These are phyloP conservation scores for Callosobruchus maculatus DNA, from an alignment of 2,888 invertebrate species.

Conservation along the genomic window DNA sequence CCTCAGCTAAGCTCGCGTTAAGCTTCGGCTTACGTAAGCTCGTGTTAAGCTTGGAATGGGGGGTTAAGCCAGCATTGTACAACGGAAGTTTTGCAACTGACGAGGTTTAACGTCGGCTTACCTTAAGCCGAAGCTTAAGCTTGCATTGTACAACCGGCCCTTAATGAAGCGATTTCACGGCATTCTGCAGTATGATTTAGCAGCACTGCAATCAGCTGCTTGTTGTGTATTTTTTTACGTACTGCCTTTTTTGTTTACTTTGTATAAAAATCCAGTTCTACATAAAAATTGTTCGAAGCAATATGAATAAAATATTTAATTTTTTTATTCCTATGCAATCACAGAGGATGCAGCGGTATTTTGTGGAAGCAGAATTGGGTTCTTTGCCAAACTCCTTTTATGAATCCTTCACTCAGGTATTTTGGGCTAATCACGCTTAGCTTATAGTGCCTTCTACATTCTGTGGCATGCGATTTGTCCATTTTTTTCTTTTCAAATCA, in stretches of 20 bases:
- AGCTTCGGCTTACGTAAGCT: no score
- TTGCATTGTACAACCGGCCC: no score
- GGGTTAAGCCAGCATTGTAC: no score
- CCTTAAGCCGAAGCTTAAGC: no score
- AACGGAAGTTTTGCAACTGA: no score
- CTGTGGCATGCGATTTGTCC: constrained; percentile 5
- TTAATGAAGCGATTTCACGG: background rate
- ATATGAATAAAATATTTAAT: background rate
- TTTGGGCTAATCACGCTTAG: constrained; percentile 18
- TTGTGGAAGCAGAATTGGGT: constrained; percentile 78
- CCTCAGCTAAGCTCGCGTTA: no score
- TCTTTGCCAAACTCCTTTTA: constrained; percentile 55
- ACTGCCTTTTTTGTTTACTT: background rate
- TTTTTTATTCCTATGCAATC: constrained; percentile 22
- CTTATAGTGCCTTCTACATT: constrained; percentile 4
- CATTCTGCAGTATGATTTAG: background rate
- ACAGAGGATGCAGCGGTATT: constrained; percentile 76
- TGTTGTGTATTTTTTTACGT: background rate
- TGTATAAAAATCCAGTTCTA: background rate
- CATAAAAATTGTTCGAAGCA: background rate
- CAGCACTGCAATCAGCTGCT: constrained; percentile 8
- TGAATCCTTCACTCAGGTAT: constrained; percentile 48
- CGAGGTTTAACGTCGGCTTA: no score
- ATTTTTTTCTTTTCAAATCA: constrained; percentile 5
- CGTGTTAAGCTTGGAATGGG: no score